These are phyloP conservation scores for Rhodeus uyekii DNA, from an alignment of 2,797 vertebrate species.

Conservation along the genomic window DNA sequence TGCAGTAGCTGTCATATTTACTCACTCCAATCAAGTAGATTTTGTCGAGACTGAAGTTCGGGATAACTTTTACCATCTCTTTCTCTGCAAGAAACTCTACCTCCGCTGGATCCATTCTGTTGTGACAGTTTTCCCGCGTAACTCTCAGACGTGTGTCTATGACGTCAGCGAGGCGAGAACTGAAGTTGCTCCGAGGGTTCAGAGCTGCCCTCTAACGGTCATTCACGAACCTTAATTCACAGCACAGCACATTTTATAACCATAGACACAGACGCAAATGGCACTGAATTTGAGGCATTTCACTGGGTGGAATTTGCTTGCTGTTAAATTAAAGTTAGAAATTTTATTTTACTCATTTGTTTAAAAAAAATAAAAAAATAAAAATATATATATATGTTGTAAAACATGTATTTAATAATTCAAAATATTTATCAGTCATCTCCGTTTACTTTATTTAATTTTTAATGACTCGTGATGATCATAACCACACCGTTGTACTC, in stretches of 20 bases:
- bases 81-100: slow-evolving; percentile 95
- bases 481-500: no score
- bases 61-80: slow-evolving; percentile 89
- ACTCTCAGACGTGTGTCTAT: slow-evolving; percentile 31
- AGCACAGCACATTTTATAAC: no score
- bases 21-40: slow-evolving; percentile 93
- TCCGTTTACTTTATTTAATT: no score
- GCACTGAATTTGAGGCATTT: neutral
- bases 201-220: neutral
- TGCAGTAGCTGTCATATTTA: neutral
- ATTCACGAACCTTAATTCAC: neutral
- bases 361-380: no score
- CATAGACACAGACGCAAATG: no score
- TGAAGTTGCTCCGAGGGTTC: neutral
- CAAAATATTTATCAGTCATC: no score
- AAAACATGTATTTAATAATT: no score
- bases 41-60: slow-evolving; percentile 93
- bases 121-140: slow-evolving; percentile 52
- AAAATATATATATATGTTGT: no score
- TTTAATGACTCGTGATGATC: no score
- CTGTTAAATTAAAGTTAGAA: no score
- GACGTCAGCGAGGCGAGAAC: slow-evolving; percentile 9
- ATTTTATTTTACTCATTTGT: no score
- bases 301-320: neutral
- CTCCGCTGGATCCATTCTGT: slow-evolving; percentile 86